phyloP scores from a whole-genome alignment of 1,140 invertebrate species.

The Stegodyphus dumicola region DNA sequence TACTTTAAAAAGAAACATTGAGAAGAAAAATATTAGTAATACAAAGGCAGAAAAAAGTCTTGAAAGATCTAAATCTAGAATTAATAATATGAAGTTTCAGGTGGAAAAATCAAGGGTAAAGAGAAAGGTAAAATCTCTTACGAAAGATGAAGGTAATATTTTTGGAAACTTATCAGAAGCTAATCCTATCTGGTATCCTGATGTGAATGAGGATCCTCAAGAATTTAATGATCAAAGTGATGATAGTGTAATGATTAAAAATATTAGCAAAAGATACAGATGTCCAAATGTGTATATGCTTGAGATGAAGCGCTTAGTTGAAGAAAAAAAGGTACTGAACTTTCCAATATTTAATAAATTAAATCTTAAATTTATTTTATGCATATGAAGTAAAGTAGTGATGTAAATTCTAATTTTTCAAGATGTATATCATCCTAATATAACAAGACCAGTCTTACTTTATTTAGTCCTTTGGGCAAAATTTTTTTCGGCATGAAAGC shows the following conservation, averaged over 20 bases:
- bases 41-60: too few relatives aligned
- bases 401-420: background rate
- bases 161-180: constrained; percentile 42
- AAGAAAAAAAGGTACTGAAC: constrained; percentile 43
- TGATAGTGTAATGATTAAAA: constrained; percentile 33
- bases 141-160: constrained; percentile 18
- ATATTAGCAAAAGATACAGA: constrained; percentile 29
- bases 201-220: constrained; percentile 15
- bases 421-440: background rate
- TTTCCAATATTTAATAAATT: background rate
- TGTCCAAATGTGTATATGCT: constrained; percentile 15
- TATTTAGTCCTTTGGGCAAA: too few relatives aligned
- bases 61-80: too few relatives aligned
- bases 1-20: too few relatives aligned
- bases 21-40: too few relatives aligned
- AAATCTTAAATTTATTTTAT: background rate
- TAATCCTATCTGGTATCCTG: constrained; percentile 45
- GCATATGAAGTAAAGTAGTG: background rate
- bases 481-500: too few relatives aligned
- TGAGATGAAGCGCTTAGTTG: constrained; percentile 38
- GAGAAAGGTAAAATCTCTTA: background rate
- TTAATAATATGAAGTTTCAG: too few relatives aligned
- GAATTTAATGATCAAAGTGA: constrained; percentile 37
- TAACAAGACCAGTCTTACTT: too few relatives aligned
- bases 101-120: too few relatives aligned